Evolutionary conservation across 2,888 invertebrate genomes (phyloP), one percentile per base, ranked within the genome.

Genomic region (Polyommatus iphigenia): DNA sequence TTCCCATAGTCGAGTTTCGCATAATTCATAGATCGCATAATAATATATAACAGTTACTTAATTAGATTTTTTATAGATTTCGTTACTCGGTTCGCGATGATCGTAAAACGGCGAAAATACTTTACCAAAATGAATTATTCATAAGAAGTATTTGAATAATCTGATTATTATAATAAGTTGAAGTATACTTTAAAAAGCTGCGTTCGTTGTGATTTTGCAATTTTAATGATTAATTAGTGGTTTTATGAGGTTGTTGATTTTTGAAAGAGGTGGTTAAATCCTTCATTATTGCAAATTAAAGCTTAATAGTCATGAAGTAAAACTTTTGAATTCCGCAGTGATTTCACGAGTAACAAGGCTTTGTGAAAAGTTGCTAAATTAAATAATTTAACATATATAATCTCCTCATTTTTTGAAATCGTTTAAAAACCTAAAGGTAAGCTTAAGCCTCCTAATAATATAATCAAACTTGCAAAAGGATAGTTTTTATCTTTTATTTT

Each of bases 21-120:
- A 54, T 75, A 54, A 75, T 75, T 75, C 50, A 50, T 75, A 10
- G 36, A 36, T 20, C 72, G 36, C 4, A 75, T 54, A 54, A 46
- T 50, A 75, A 18, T 75, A 15, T 75, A 29, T 75, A 50, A 75
- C 54, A 29, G 75, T 75, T 54, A 75, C 46, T 73, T 67, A 67
- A 67, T 67, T 67, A 67, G 67, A 67, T 67, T 67, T 67, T 67
- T 67, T 67, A 67, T 67, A 20, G 67, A 15, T 67, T 67, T 67
- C 67, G 46, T 29, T 67, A 32, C 67, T 5, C 67, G 67, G 67
- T 67, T 67, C 18, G 67, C 67, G 20, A 15, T 67, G 29, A 67
- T 67, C 67, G 67, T 67, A 67, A 67, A 67, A 67, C 67, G 2
- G 29, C 67, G 6, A 67, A 67, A 67, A 67, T 67, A 67, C 67